Percentiles rank a stretch among this genome's conserved stretches.
Conservation (phyloP, 2,797 vertebrate species). For the Muraenolepis orangiensis region DNA sequence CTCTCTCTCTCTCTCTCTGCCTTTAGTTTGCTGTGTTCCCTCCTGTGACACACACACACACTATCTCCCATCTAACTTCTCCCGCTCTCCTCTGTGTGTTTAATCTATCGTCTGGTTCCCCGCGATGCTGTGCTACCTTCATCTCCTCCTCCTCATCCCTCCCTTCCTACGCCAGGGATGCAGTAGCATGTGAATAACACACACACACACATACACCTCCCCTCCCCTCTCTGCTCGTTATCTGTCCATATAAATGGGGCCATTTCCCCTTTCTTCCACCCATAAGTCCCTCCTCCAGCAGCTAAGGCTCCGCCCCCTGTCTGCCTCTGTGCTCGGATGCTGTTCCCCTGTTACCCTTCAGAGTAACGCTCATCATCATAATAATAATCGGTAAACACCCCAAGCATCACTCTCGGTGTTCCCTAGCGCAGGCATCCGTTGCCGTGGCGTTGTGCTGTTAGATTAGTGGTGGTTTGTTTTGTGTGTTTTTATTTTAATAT, state of each 20-base stretch:
- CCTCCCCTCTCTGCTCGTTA: slow-evolving; percentile 6
- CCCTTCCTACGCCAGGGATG: slow-evolving; percentile 37
- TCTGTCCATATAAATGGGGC: slow-evolving; percentile 54
- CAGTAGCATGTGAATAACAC: slow-evolving; percentile 61
- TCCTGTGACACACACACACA: not conserved
- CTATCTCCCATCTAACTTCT: not conserved
- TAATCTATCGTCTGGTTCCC: no score
- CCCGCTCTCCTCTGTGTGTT: no score
- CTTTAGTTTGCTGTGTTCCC: slow-evolving; percentile 18
- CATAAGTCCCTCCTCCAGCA: slow-evolving; percentile 1
- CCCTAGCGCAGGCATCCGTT: slow-evolving; percentile 23
- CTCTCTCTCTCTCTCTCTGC: slow-evolving; percentile 18
- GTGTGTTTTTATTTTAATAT: slow-evolving; percentile 43
- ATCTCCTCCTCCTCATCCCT: not conserved
- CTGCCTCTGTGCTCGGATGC: no score
- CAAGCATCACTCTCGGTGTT: slow-evolving; percentile 9
- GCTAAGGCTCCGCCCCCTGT: no score
- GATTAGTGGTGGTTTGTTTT: slow-evolving; percentile 50
- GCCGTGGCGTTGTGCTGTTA: not conserved
- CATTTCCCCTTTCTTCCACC: slow-evolving; percentile 27
- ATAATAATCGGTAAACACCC: no score
- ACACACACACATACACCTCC: slow-evolving; percentile 37
- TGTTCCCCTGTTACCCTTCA: no score
- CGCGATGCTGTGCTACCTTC: not conserved
- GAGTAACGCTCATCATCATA: no score